Conservation (phyloP, 1,140 invertebrate genomes). For the Scaptomyza montana region DNA sequence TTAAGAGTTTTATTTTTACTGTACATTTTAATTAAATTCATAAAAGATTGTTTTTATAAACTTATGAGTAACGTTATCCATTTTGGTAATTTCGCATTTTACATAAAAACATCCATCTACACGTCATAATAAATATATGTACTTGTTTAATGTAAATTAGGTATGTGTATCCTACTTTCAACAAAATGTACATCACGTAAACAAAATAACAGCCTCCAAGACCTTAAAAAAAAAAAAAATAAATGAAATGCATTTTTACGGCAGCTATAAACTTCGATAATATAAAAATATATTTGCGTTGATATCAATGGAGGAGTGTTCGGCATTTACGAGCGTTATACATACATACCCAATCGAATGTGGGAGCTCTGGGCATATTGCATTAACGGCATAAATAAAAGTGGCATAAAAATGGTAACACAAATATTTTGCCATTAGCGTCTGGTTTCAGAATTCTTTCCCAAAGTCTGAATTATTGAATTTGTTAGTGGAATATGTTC, state of each 20-base stretch:
- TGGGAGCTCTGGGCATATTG: conserved; percentile 3
- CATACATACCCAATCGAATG: not conserved
- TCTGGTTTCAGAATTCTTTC: not conserved
- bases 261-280: conserved; percentile 49
- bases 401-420: conserved; percentile 10
- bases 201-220: not conserved
- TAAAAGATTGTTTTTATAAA: not conserved
- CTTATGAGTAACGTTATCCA: not conserved
- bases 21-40: too few relatives aligned
- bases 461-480: not conserved
- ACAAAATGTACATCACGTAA: not conserved
- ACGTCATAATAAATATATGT: conserved; percentile 23
- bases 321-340: conserved; percentile 34
- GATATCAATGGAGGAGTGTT: conserved; percentile 20
- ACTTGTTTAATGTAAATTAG: conserved; percentile 25
- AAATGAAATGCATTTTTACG: conserved; percentile 36
- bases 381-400: conserved; percentile 36
- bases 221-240: not conserved
- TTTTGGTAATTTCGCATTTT: conserved; percentile 15
- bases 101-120: conserved; percentile 31
- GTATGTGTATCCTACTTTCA: conserved; percentile 34
- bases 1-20: not conserved
- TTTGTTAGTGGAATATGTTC: not conserved
- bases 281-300: conserved; percentile 49
- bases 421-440: conserved; percentile 1